Evolutionary conservation across 2,797 vertebrate species (phyloP).

Genomic region (Emydoidea blandingii): DNA sequence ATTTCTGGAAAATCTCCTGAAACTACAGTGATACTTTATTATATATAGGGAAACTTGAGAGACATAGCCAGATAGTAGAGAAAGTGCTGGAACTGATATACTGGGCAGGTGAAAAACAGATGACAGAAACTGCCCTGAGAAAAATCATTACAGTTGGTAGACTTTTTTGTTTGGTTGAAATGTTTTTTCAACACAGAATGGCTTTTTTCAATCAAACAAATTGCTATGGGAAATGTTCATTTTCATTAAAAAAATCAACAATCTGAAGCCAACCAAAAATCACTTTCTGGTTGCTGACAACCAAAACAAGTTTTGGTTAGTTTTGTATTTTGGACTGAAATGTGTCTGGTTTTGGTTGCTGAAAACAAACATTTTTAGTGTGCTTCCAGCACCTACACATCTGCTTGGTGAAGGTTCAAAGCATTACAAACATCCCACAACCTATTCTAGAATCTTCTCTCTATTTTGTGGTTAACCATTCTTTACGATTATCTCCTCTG

Average conservation of each 20-base stretch:
- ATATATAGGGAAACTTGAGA: neutral
- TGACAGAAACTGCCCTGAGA: neutral
- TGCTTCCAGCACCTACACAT: too few relatives aligned
- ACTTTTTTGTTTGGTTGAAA: neutral
- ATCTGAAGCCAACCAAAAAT: neutral
- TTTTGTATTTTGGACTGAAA: neutral
- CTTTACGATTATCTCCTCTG: accelerated
- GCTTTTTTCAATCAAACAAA: neutral
- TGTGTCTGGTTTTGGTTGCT: neutral
- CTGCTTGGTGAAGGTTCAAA: neutral
- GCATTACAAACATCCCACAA: neutral
- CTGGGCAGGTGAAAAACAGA: neutral
- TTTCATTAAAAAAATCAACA: neutral
- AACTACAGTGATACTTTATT: neutral
- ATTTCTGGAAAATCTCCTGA: neutral
- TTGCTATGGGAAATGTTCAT: neutral
- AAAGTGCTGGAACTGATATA: neutral
- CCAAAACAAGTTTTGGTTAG: neutral
- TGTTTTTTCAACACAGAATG: neutral
- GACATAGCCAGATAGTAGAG: neutral
- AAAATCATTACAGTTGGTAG: neutral
- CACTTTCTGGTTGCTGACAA: neutral
- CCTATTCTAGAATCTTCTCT: neutral
- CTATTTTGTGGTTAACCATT: neutral
- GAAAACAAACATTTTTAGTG: neutral